Percentiles rank a stretch among this genome's conserved stretches.
Conservation (phyloP, 1,140 invertebrate genomes). For the Drosophila arawakana region DNA sequence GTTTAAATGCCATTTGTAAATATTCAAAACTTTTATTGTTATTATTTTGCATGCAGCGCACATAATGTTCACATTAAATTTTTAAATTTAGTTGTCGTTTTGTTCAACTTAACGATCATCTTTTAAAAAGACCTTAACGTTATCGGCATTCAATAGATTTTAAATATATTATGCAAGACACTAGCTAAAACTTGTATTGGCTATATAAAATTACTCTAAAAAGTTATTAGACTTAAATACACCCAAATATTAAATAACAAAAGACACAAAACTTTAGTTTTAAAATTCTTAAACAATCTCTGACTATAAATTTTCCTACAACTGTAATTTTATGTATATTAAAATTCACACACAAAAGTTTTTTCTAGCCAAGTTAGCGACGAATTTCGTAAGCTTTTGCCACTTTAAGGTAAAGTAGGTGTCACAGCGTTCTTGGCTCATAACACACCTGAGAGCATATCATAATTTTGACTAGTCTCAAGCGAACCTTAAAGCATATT, state of each 20-base stretch:
- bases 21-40: constrained; percentile 51
- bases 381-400: not conserved
- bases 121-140: not conserved
- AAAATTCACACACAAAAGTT: not conserved
- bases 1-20: constrained; percentile 56
- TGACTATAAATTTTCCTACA: too few relatives aligned
- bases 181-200: too few relatives aligned
- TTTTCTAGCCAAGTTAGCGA: not conserved
- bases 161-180: not conserved
- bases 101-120: constrained; percentile 3
- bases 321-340: too few relatives aligned
- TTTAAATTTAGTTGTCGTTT: constrained; percentile 23
- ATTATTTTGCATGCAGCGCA: constrained; percentile 45
- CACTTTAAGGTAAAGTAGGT: not conserved
- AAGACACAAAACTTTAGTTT: too few relatives aligned
- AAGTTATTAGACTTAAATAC: too few relatives aligned
- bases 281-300: too few relatives aligned
- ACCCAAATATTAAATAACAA: too few relatives aligned
- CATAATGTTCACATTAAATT: constrained; percentile 27
- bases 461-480: not conserved
- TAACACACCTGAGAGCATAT: not conserved
- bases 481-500: constrained; percentile 2
- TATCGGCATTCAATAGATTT: not conserved
- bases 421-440: not conserved
- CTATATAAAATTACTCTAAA: too few relatives aligned